Conservation (phyloP, 2,113 vertebrate species). For the Zosterops japonicus region DNA sequence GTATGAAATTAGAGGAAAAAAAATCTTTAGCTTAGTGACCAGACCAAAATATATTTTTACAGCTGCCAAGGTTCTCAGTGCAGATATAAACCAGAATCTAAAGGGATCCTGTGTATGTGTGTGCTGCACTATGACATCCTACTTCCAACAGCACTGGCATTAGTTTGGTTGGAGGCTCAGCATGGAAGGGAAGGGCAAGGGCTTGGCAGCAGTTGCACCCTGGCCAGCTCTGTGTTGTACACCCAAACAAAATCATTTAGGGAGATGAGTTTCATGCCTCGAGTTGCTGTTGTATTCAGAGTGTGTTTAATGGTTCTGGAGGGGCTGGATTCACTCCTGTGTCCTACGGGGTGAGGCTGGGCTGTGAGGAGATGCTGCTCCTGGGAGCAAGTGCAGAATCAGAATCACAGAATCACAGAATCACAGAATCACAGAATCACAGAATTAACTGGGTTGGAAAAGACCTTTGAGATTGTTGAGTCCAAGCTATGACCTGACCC, state of each 20-base stretch:
- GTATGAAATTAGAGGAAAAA: constrained; percentile 31
- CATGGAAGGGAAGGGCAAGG: neutral
- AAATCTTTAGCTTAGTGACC: constrained; percentile 38
- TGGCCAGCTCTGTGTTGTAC: neutral
- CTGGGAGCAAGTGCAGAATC: neutral
- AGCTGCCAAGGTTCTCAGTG: constrained; percentile 49
- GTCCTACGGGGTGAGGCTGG: neutral
- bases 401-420: neutral
- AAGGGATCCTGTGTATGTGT: neutral
- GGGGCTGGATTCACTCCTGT: neutral
- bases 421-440: neutral
- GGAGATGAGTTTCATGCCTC: neutral
- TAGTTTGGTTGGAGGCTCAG: neutral
- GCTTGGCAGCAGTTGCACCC: neutral
- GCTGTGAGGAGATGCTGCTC: neutral
- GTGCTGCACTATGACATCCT: constrained; percentile 1
- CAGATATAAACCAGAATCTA: constrained; percentile 63
- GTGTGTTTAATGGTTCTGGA: accelerated
- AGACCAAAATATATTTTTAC: constrained; percentile 44
- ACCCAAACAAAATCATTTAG: neutral
- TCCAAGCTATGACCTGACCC: neutral
- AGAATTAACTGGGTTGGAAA: neutral
- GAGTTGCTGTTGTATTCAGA: neutral
- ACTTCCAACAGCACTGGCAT: neutral
- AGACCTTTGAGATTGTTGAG: accelerated